phyloP scores from a whole-genome alignment of 2,888 invertebrate genomes.

The Ormia ochracea region DNA sequence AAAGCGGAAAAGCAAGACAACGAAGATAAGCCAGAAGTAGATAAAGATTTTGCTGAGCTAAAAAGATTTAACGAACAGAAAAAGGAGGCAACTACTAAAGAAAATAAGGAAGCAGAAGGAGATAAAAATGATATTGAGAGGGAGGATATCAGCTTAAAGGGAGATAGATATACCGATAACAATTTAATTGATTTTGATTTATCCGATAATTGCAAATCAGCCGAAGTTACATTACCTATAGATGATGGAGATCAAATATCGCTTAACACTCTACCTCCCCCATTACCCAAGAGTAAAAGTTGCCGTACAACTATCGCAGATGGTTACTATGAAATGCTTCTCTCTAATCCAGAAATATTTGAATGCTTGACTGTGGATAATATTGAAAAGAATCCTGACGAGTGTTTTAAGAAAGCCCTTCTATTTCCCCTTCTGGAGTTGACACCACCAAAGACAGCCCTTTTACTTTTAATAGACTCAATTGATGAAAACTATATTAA shows the following conservation, averaged over 20 bases:
- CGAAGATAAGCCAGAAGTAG: conserved; percentile 68
- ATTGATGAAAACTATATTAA: conserved; percentile 88
- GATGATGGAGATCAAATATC: conserved; percentile 37
- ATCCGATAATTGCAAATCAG: conserved; percentile 28
- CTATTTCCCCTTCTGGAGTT: conserved; percentile 91
- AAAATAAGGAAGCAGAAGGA: conserved; percentile 39
- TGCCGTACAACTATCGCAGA: conserved; percentile 84
- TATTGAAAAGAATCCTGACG: conserved; percentile 91
- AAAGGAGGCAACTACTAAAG: conserved; percentile 48
- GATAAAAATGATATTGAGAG: not conserved
- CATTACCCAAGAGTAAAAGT: conserved; percentile 78
- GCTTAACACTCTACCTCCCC: conserved; percentile 73
- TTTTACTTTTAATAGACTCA: conserved; percentile 93
- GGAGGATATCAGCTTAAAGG: not conserved
- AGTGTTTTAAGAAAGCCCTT: conserved; percentile 91
- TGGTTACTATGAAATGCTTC: conserved; percentile 87
- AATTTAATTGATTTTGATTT: conserved; percentile 68
- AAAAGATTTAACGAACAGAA: conserved; percentile 25
- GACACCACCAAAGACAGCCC: conserved; percentile 89
- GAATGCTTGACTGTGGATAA: conserved; percentile 88
- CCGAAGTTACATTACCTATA: conserved; percentile 2
- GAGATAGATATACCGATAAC: conserved; percentile 13
- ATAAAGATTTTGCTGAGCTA: conserved; percentile 63
- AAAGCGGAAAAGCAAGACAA: conserved; percentile 64
- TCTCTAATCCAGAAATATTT: conserved; percentile 88